A percentile compares a stretch with the other conserved stretches of the same genome.
Conservation (phyloP, 2,888 invertebrate genomes). For the Platerodrilus igneus region DNA sequence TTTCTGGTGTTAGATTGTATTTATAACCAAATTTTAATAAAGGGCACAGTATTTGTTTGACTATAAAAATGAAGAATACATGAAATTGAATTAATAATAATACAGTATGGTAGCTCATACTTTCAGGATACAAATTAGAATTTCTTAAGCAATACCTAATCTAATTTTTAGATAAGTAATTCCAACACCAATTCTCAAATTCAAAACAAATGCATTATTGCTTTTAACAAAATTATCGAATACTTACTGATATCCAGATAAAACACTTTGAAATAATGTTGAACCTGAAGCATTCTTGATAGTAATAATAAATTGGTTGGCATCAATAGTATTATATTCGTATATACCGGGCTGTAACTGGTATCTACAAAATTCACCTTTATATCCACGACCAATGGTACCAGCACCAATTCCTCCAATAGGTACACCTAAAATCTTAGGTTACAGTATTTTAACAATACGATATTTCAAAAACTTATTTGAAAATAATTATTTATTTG, state of each 20-base stretch:
- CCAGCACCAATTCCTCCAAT: conserved; percentile 78
- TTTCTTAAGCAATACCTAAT: too few species aligned
- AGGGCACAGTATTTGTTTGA: too few species aligned
- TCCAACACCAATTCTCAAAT: too few species aligned
- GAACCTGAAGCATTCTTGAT: conserved; percentile 64
- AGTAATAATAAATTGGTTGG: conserved; percentile 88
- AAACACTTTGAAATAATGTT: conserved; percentile 73
- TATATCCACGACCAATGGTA: conserved; percentile 85
- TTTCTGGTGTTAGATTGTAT: too few species aligned
- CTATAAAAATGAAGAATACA: too few species aligned
- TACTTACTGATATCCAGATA: conserved; percentile 69
- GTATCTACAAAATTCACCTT: conserved; percentile 90
- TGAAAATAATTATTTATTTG: not conserved
- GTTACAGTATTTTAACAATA: conserved; percentile 9
- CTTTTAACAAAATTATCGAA: not conserved
- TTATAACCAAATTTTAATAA: too few species aligned
- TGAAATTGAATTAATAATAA: too few species aligned
- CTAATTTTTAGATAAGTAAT: too few species aligned
- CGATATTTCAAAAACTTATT: not conserved
- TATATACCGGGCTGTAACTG: conserved; percentile 86
- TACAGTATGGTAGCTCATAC: too few species aligned
- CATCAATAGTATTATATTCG: conserved; percentile 75
- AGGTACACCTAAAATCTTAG: conserved; percentile 69
- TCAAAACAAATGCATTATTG: too few species aligned
- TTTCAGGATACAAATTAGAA: too few species aligned